Evolutionary conservation across 2,113 vertebrate species (phyloP), one percentile per base, ranked within the genome.

Genomic region (Plestiodon gilberti): DNA sequence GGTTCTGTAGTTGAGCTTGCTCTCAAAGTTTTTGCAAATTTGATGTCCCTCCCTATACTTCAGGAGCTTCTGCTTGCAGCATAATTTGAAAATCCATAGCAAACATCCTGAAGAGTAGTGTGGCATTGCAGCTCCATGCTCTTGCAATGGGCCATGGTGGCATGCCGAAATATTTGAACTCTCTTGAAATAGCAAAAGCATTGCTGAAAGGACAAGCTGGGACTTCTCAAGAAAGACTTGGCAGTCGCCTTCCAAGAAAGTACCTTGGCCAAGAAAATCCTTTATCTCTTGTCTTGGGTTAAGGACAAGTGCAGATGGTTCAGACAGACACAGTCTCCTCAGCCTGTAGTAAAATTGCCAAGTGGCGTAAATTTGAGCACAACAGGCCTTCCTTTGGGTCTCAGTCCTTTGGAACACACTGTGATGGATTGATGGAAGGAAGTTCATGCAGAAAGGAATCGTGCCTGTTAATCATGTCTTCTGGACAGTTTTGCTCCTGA

Each of bases 231-330:
- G 55, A 55, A 80, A 33, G 57, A n/a, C n/a, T n/a, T n/a, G n/a
- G n/a, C n/a, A n/a, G 55, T 33, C 8, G 13, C 3, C 71, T 81
- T 90, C 52, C 78, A 89, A 25, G 11, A 67, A 62, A 64, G 59
- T 15, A 11, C 70, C 82, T 82, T 59, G 79, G 67, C 55, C 35
- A 6, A 11, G 77, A 18, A 30, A 5, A 48, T 48, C 43, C 43
- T 8, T 48, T 48, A 48, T 48, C 35, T 18, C 52, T 89, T 78
- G 30, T 76, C 80, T 8, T 15, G 8, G 43, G 57, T 73, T 43
- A 43, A 64, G 40, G 52, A n/a, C n/a, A 71, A 6, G 2, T 38
- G 17, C 67, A 9, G 73, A 57, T 25, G 30, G 52, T 76, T 73
- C 14, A 2, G 17, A 30, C 15, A 59, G 57, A 14, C 70, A 80